Evolutionary conservation across 2,888 invertebrate genomes (phyloP), one percentile per base, ranked within the genome.

Genomic region (Leptura quadrifasciata): DNA sequence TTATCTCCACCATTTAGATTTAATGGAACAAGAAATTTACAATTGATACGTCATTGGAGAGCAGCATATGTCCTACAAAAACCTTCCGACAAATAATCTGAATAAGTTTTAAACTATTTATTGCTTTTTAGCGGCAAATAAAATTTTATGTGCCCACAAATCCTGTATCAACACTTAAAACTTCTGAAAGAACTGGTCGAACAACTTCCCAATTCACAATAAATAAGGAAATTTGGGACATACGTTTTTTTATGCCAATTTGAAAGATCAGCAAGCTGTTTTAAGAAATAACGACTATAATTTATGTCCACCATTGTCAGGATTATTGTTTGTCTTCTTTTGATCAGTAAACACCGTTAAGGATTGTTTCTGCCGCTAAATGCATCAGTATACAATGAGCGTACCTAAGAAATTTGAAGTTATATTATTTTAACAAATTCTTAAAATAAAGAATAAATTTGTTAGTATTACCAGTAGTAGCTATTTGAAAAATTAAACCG

Each of bases 141-240:
- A 76, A 76, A 72, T 72, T 76, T 76, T 72, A 72, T 72, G 76
- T 47, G 63, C 54, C 27, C 31, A 76, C 76, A 76, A 76, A 76
- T 76, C 72, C 47, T 35, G 21, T 15, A 15, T 63, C 63, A 39
- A 60, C 61, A 72, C 57, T 69, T 58, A 58, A 69, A 69, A 58
- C 58, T 57, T 58, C 54, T 24, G 4, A 58, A 69, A 69, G 69
- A 69, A 69, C 69, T 69, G 69, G 69, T 58, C 58, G 39, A 8
- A 9, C 69, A 47, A 58, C 20, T 69, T 58, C 20, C 39, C 39
- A 21, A 58, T n/a, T 58, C 69, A 9, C 47, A 20, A 69, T 69
- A 69, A 69, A 69, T 58, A 69, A 58, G 57, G 69, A 69, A 69
- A 69, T 69, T 69, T 57, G 58, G 69, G n/a, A 57, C 69, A 31